Evolutionary conservation across 92 coral and sea anemone genomes (phyloP), one percentile per base, ranked within the genome.

Genomic region (Epizoanthus illoricatus): DNA sequence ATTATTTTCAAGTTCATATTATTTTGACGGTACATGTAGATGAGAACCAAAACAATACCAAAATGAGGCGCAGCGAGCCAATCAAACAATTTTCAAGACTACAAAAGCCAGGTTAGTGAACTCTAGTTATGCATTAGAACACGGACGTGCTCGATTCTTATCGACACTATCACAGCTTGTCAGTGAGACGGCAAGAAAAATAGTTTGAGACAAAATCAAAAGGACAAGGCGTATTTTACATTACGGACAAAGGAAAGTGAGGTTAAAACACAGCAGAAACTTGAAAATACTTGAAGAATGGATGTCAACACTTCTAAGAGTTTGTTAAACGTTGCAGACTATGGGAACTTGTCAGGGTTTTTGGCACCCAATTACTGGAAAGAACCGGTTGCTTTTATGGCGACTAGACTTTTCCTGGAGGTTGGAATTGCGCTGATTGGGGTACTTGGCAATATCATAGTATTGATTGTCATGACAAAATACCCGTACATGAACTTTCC

Each of bases 381-480:
- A 18, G 80, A 74, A 55, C 80, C 80, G 17, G 66, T 20, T 0
- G 21, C 66, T 18, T 28, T 74, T 4, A 33, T 74, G 45, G 17
- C 40, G 23, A 24, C 28, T 3, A 12, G 80, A 17, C 80, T 74
- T 36, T 74, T 28, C 19, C 43, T 74, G 7, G 65, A 55, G 13
- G 80, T 57, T 36, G 80, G 80, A 24, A 57, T 74, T 6, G 64
- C 80, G 13, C 33, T 28, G 24, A 55, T 74, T 7, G 80, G 80
- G 54, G 80, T 57, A 3, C 6, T 28, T 17, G 80, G 80, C 41
- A 74, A 74, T 45, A 57, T 17, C 12, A 13, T 74, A 11, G 80
- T 74, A 13, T 28, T 74, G 59, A 54, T 74, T 1, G 52, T 74
- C 61, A 74, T 74, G 80, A 24, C 80, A 74, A 16, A 56, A 2